These are phyloP conservation scores for Harpegnathos saltator DNA, from an alignment of 1,140 invertebrate species.

Conservation along the genomic window DNA sequence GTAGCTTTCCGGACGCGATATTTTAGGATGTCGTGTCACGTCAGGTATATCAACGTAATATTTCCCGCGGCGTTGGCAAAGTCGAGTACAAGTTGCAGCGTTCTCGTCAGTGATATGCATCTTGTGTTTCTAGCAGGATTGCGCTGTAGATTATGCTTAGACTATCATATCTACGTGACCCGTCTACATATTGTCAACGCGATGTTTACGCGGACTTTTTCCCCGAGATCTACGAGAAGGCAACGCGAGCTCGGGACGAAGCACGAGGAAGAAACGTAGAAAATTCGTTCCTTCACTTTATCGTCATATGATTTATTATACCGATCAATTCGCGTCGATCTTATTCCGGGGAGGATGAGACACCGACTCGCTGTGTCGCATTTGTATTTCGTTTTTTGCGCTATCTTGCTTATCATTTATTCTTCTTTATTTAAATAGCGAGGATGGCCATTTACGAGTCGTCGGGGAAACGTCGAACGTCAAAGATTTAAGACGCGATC, in stretches of 20 bases:
- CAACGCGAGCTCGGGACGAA: background rate
- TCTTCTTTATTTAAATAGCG: slow-evolving; percentile 38
- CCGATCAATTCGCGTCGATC: background rate
- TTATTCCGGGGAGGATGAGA: background rate
- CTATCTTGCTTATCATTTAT: background rate
- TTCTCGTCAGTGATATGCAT: slow-evolving; percentile 31
- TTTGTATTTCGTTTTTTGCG: background rate
- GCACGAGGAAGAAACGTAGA: background rate
- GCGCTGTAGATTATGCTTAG: slow-evolving; percentile 22
- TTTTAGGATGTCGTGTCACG: background rate
- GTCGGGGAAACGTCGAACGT: slow-evolving; percentile 27
- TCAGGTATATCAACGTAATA: slow-evolving; percentile 22
- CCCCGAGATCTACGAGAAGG: slow-evolving; percentile 1
- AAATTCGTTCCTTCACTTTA: slow-evolving; percentile 1
- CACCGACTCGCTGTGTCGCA: no score
- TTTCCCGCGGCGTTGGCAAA: slow-evolving; percentile 7
- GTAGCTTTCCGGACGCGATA: background rate
- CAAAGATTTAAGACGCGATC: slow-evolving; percentile 56
- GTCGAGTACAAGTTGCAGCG: slow-evolving; percentile 2
- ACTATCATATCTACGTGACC: slow-evolving; percentile 13
- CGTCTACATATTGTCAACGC: slow-evolving; percentile 10
- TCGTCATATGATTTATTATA: background rate
- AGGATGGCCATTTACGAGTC: slow-evolving; percentile 19
- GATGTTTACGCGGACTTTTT: slow-evolving; percentile 4
- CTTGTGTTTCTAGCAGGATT: slow-evolving; percentile 23